Evolutionary conservation across 2,888 invertebrate species (phyloP), one percentile per base, ranked within the genome.

Genomic region (Noctua janthe): DNA sequence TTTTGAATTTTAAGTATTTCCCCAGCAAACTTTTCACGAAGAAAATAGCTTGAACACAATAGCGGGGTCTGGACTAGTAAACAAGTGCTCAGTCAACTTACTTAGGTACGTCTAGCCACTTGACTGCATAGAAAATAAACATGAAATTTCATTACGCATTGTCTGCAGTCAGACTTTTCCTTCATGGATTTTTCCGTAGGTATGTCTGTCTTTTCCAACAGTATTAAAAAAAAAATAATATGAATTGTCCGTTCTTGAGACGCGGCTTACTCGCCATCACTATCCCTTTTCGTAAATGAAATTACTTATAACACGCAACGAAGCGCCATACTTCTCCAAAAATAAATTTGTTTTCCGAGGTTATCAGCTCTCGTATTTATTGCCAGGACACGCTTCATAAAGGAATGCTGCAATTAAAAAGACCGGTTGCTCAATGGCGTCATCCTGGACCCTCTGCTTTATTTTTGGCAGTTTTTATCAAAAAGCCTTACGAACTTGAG

Each of bases 341-440:
- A 62, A 81, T 74, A 82, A 76, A 76, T 88, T 79, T 71, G 62
- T 76, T 74, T 70, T 74, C 64, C 43, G 73, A 80, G 51, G 78
- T 67, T 86, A 86, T 82, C 71, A 64, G 76, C 69, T 78, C 51
- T 70, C 43, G 10, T 80, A 82, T 88, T 83, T 88, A 88, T 81
- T 77, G 67, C 62, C 76, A 76, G 81, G 71, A 87, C 74, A 74
- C 76, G 79, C 71, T 78, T 77, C 77, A 73, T 81, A 83, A 81
- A 89, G 81, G 80, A 84, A 83, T 85, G 74, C 78, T 79, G 82
- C 73, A 89, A 89, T 89, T 88, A 89, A 85, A 76, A 88, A 88
- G 76, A 82, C 89, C 83, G 89, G 90, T 87, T 76, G 83, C 72
- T 13, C 11, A 29, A 35, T 89, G 74, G 72, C 89, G 87, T 90